These are phyloP conservation scores for Caenorhabditis zanzibari DNA, from an alignment of 2,888 invertebrate genomes.

Conservation along the genomic window DNA sequence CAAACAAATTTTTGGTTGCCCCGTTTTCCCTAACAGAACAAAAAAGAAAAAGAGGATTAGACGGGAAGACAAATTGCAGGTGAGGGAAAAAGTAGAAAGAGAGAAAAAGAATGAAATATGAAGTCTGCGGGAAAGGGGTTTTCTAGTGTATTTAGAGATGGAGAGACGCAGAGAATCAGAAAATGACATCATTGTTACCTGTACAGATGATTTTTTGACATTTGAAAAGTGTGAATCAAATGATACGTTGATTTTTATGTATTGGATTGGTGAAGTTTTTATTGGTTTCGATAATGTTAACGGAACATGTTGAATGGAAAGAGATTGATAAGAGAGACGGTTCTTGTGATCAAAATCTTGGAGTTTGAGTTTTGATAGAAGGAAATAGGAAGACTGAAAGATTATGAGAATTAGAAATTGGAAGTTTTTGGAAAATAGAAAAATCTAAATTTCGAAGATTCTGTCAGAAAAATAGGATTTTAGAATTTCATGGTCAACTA, in stretches of 20 bases:
- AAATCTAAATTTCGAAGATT: too few species aligned
- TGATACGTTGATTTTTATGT: slow-evolving; percentile 5
- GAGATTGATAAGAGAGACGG: too few species aligned
- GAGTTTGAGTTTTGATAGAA: too few species aligned
- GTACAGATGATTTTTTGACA: not conserved
- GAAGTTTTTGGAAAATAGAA: too few species aligned
- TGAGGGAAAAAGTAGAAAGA: not conserved
- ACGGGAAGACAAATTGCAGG: not conserved
- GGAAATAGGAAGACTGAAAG: too few species aligned
- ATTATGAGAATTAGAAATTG: too few species aligned
- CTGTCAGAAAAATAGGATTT: too few species aligned
- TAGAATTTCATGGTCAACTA: too few species aligned
- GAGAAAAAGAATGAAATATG: not conserved
- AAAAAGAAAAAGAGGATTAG: not conserved
- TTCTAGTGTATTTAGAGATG: not conserved
- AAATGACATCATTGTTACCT: not conserved
- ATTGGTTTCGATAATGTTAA: too few species aligned
- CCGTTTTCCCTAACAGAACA: not conserved
- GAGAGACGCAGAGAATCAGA: not conserved
- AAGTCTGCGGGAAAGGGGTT: not conserved
- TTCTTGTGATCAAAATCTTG: too few species aligned
- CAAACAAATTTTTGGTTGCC: slow-evolving; percentile 1
- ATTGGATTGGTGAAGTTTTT: too few species aligned
- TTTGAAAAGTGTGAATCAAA: not conserved
- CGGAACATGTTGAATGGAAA: too few species aligned